Percentiles rank a stretch among this genome's conserved stretches.
These are phyloP conservation scores for Nasonia oneida DNA, from an alignment of 2,888 invertebrate species.

Conservation along the genomic window DNA sequence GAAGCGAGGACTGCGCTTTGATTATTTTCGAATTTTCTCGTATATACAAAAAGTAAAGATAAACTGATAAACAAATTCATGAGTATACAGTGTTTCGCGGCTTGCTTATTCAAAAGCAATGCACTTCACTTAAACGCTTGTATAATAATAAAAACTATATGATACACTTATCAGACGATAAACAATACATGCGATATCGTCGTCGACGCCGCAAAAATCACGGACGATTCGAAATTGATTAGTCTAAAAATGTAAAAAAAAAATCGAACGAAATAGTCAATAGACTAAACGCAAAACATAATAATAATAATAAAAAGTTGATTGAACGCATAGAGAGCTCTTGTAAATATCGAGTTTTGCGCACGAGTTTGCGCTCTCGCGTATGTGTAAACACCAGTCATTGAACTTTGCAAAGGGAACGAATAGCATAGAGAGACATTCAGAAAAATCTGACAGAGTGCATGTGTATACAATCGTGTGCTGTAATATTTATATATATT, in stretches of 20 bases:
- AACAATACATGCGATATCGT: slow-evolving; percentile 40
- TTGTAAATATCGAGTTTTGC: slow-evolving; percentile 55
- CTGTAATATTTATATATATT: slow-evolving; percentile 16
- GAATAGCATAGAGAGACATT: slow-evolving; percentile 52
- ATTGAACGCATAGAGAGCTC: slow-evolving; percentile 62
- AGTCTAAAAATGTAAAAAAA: slow-evolving; percentile 33
- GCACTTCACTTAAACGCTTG: not conserved
- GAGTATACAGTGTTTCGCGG: slow-evolving; percentile 33
- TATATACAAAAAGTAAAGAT: slow-evolving; percentile 33
- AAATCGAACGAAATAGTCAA: slow-evolving; percentile 52
- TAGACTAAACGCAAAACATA: slow-evolving; percentile 48
- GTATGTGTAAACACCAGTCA: slow-evolving; percentile 50
- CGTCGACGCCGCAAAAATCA: slow-evolving; percentile 24
- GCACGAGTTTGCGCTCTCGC: slow-evolving; percentile 14
- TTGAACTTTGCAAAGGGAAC: slow-evolving; percentile 59
- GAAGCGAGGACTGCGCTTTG: slow-evolving; percentile 12
- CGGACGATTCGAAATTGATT: slow-evolving; percentile 40
- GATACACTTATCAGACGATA: slow-evolving; percentile 62
- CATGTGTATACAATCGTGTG: slow-evolving; percentile 41
- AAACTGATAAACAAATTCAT: slow-evolving; percentile 9
- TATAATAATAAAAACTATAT: slow-evolving; percentile 59
- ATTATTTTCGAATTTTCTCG: slow-evolving; percentile 29
- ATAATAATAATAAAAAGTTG: slow-evolving; percentile 42
- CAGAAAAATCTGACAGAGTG: slow-evolving; percentile 48
- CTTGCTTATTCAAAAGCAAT: slow-evolving; percentile 28